Conservation (phyloP, 2,888 invertebrate species). For the Zhuqinia jingwanae region DNA sequence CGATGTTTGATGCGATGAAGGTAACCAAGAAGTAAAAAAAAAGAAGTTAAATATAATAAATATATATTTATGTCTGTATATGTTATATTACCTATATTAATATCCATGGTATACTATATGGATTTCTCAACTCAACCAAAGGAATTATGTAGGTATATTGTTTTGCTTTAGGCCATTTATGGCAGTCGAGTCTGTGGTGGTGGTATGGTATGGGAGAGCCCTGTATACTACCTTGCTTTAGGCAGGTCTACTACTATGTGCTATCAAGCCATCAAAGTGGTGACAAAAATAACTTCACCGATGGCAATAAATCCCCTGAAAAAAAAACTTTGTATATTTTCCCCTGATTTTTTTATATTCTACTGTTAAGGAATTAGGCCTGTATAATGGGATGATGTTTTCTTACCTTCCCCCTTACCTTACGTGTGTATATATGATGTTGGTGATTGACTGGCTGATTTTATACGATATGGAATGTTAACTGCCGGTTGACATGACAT, state of each 20-base stretch:
- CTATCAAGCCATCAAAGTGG: constrained; percentile 30
- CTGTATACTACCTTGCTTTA: not conserved
- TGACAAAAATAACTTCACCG: constrained; percentile 20
- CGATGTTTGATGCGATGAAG: too few relatives aligned
- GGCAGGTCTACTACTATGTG: not conserved
- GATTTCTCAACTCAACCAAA: not conserved
- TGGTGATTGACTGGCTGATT: constrained; percentile 67
- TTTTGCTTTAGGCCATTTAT: constrained; percentile 11
- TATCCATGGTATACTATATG: too few relatives aligned
- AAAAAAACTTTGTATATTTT: constrained; percentile 11
- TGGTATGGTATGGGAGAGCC: not conserved
- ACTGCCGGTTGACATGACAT: constrained; percentile 77
- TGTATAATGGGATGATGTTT: constrained; percentile 12
- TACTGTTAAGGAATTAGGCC: not conserved
- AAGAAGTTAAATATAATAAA: too few relatives aligned
- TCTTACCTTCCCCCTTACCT: constrained; percentile 5
- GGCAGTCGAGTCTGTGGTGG: not conserved
- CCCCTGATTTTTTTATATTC: constrained; percentile 1
- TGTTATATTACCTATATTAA: too few relatives aligned
- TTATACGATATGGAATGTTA: constrained; percentile 51
- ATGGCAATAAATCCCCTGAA: constrained; percentile 8
- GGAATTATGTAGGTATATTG: not conserved
- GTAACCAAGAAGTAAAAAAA: too few relatives aligned
- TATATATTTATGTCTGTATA: too few relatives aligned
- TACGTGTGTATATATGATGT: constrained; percentile 26